Evolutionary conservation across 2,113 vertebrate genomes (phyloP), one percentile per base, ranked within the genome.

Genomic region (Cyprinodon variegatus): DNA sequence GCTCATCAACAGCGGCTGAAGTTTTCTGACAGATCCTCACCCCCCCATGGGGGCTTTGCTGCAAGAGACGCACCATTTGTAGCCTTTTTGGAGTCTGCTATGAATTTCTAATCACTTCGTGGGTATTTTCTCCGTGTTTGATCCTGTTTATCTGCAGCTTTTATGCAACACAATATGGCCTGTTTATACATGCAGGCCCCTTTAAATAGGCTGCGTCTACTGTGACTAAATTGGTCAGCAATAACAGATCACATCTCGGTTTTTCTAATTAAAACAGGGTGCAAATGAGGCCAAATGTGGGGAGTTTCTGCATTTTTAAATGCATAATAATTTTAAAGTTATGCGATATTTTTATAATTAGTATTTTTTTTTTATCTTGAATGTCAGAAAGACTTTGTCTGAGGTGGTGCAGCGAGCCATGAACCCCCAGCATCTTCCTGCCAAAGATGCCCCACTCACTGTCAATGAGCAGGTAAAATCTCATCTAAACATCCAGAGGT

Each of bases 381-480:
- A 97, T 95, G 95, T 77, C 80, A 90, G 88, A 91, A 89, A 79
- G 91, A 78, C 86, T 82, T 89, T 91, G 92, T 93, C 74, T 36
- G 79, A 57, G 82, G 59, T 77, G 81, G 79, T 79, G 88, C 83
- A 79, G 86, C 76, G 61, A 92, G 86, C 88, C 88, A 99, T 99
- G 97, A 96, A 97, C 87, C 91, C 96, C 7, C 95, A 95, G 85
- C 92, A 95, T 1, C 90, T 92, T 72, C 91, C 94, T 68, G 86
- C 91, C 79, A 94, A 95, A 79, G 95, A 96, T 86, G 93, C 94
- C 11, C 92, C 96, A 13, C 95, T 97, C 78, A 96, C 95, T 37
- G 94, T 98, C 87, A 98, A 98, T 13, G 97, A 99, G 89, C 97
- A 99, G 96, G 97, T 99, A 96, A 86, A 68, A 40, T 4, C 41